Percentiles rank a stretch among this genome's conserved stretches.
phyloP scores from a whole-genome alignment of 1,140 invertebrate species.

The Phthorimaea operculella region DNA sequence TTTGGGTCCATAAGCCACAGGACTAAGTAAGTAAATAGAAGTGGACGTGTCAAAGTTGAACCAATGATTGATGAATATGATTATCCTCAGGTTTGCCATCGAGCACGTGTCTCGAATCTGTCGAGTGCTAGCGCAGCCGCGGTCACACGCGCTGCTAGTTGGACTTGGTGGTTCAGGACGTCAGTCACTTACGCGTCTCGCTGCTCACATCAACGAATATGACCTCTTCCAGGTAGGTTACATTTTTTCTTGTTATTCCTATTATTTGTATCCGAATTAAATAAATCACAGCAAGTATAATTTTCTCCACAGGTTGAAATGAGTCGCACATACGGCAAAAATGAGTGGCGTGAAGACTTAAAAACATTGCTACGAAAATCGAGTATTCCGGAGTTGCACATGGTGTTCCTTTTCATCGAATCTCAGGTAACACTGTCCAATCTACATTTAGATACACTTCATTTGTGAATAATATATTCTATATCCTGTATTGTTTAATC shows the following conservation, averaged over 20 bases:
- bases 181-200: constrained; percentile 89
- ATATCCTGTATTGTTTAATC: too few species aligned
- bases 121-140: constrained; percentile 90
- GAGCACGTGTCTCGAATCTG: constrained; percentile 94
- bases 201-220: constrained; percentile 94
- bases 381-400: constrained; percentile 87
- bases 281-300: neutral
- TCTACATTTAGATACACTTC: neutral
- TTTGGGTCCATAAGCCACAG: too few species aligned
- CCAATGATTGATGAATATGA: too few species aligned
- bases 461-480: too few species aligned
- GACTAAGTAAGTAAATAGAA: constrained; percentile 4
- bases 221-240: constrained; percentile 76
- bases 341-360: constrained; percentile 93
- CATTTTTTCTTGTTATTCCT: neutral
- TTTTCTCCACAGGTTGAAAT: constrained; percentile 80
- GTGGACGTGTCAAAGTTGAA: too few species aligned
- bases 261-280: neutral
- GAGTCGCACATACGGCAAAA: constrained; percentile 82
- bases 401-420: constrained; percentile 92
- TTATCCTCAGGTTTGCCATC: constrained; percentile 82
- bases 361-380: constrained; percentile 84
- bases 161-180: constrained; percentile 94
- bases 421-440: constrained; percentile 73
- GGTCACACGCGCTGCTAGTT: constrained; percentile 85